Base-by-base conservation (phyloP, 1,140 invertebrate species). In the Pectinophora gossypiella region DNA sequence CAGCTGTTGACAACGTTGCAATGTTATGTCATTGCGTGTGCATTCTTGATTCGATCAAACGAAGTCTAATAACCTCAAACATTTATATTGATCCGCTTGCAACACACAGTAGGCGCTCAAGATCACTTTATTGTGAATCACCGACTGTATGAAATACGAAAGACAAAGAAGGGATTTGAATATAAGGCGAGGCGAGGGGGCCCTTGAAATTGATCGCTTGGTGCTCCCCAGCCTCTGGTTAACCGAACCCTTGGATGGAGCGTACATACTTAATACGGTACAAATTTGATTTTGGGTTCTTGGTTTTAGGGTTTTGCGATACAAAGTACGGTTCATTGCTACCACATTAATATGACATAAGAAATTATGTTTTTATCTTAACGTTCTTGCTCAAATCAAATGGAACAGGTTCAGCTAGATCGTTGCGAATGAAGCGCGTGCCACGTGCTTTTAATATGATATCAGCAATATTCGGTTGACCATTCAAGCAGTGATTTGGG, bases 101-200 rank as follows among this genome's bases (percentile, higher is more conserved):
- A 40, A 13, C 18, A 19, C 5, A 42, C 21, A 45, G 22, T 16
- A 44, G 19, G 23, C 50, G 43, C 16, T 44, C 13, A 22, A 48
- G 21, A 54, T 48, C 48, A 55, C 55, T 54, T 69, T 68, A 63
- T 72, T 73, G 68, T 76, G 68, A 70, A 74, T 69, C 71, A 77
- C 61, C 73, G 58, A 74, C 64, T 72, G 68, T 73, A 78, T 80
- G 72, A 74, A 83, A 81, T 78, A 56, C 52, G 51, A 70, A 76
- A 83, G 80, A 86, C 77, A 84, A 78, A 82, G 72, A 72, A 77
- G 76, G 75, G 79, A 84, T 86, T 84, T 80, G 80, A 79, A 81
- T 85, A 76, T 72, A 77, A 73, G 69, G 59, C 61, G 68, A 74
- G 74, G n/a, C n/a, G n/a, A n/a, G n/a, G 78, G 78, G 78, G 65